Base-by-base conservation (phyloP, 2,797 vertebrate species). In the Macroramphosus scolopax region DNA sequence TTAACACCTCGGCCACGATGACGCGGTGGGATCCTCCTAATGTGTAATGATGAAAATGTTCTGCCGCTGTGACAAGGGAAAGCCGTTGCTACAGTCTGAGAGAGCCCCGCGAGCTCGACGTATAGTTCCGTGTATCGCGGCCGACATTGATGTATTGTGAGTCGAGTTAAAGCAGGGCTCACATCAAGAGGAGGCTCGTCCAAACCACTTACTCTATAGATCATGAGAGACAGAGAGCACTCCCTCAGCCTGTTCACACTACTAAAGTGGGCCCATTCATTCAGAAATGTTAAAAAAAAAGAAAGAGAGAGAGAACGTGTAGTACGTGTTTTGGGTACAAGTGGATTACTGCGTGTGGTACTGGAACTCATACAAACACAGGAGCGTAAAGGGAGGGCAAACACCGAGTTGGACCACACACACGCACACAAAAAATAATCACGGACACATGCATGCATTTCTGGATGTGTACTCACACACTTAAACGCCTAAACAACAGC, bases 131-230 rank as follows among this genome's bases (percentile, higher is more conserved):
- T 50, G 79, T 77, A 87, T 87, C 79, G 53, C 53, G 34, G 59
- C 20, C 53, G 76, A 89, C 85, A 77, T 63, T 89, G 86, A 87
- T 80, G 45, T 82, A 88, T 87, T 77, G 66, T 68, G 24, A 68
- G 75, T 61, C 36, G 48, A 50, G 80, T 64, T 60, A 37, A 73
- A 77, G 63, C 63, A 64, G 77, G 77, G 68, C 75, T 80, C 75
- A 61, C 76, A 75, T 83, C 72, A 72, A 83, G 78, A 82, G 68
- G 61, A 70, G 63, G 66, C 76, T 67, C 46, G 40, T 78, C 80
- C 65, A 77, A 73, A 82, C 70, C 66, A 52, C 75, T 76, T 52
- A 63, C 63, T 69, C 82, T 62, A 86, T 81, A 86, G 69, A 87
- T 87, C 84, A 84, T 78, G 63, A 55, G 69, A 78, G 81, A 79